Evolutionary conservation across 2,888 invertebrate genomes (phyloP), one percentile per base, ranked within the genome.

Genomic region (Ectemnius cavifrons): DNA sequence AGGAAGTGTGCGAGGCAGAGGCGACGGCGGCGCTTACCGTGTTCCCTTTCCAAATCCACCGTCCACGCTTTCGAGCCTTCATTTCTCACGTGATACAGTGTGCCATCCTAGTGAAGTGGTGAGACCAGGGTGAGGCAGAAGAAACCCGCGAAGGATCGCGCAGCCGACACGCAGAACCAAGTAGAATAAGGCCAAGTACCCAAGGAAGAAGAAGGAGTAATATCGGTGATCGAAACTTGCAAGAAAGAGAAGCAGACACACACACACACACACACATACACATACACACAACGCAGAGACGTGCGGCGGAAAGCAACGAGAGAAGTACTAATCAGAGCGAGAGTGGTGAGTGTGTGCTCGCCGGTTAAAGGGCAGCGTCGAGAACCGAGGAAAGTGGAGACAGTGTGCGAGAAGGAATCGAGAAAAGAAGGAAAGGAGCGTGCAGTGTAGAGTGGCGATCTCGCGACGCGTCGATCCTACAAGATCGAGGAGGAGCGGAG

Each of bases 51-150:
- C 23, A 23, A 23, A 1, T 3, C 23, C 65, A 11, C 14, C 57
- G 65, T 69, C 63, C 20, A 68, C 56, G 52, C 11, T 14, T 6
- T 46, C 11, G 14, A 46, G 14, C 23, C 47, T 6, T 65, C 13
- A 23, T 70, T 67, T 37, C 65, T 73, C 70, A 74, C 78, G 80
- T 81, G 82, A 27, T 67, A 18, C 64, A 65, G 62, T 71, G 56
- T 81, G 82, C 71, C 65, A 67, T 79, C 66, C 57, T 45, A 82
- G 73, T 77, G 77, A 82, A 79, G 81, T 82, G 77, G 75, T 82
- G 83, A 73, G 63, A 77, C 70, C 70, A 63, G 69, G 78, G 75
- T 71, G 83, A 72, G 74, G 80, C 72, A 72, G 68, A 74, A 80
- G 77, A 70, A 77, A 74, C 68, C 64, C 79, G 37, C 46, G 52